These are phyloP conservation scores for Melanerpes formicivorus DNA, from an alignment of 2,113 vertebrate genomes.

Conservation along the genomic window DNA sequence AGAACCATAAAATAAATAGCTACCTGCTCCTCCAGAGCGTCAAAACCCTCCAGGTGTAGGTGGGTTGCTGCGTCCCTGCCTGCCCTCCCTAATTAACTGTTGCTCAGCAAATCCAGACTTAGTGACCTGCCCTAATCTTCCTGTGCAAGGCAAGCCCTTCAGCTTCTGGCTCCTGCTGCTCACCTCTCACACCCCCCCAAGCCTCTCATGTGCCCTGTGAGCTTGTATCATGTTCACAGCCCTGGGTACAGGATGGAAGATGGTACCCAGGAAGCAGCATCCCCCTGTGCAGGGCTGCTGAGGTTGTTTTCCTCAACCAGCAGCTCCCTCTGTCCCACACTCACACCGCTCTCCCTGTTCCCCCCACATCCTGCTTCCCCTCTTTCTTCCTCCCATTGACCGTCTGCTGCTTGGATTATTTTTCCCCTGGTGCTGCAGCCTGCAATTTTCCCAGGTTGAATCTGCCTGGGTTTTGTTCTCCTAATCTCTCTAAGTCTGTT, in stretches of 20 bases:
- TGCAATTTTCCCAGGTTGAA: conserved; percentile 45
- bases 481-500: conserved; percentile 46
- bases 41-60: conserved; percentile 44
- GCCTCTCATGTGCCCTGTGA: neutral
- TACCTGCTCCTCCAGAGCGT: neutral
- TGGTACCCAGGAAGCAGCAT: neutral
- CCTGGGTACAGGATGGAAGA: fast-evolving
- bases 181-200: neutral
- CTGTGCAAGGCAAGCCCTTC: neutral
- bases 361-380: conserved; percentile 41
- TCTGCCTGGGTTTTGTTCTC: conserved; percentile 46
- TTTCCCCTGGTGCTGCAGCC: conserved; percentile 42
- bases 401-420: conserved; percentile 1
- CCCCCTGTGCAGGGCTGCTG: neutral
- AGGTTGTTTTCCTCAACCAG: neutral
- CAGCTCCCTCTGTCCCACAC: fast-evolving
- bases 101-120: conserved; percentile 32
- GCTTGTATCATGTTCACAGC: neutral
- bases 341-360: neutral
- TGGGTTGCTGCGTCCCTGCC: conserved; percentile 38
- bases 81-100: conserved; percentile 38
- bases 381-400: conserved; percentile 51
- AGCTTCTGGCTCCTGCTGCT: neutral
- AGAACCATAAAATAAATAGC: conserved; percentile 32
- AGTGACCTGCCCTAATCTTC: conserved; percentile 49